These are phyloP conservation scores for Pempheris klunzingeri DNA, from an alignment of 2,797 vertebrate genomes.

Conservation along the genomic window DNA sequence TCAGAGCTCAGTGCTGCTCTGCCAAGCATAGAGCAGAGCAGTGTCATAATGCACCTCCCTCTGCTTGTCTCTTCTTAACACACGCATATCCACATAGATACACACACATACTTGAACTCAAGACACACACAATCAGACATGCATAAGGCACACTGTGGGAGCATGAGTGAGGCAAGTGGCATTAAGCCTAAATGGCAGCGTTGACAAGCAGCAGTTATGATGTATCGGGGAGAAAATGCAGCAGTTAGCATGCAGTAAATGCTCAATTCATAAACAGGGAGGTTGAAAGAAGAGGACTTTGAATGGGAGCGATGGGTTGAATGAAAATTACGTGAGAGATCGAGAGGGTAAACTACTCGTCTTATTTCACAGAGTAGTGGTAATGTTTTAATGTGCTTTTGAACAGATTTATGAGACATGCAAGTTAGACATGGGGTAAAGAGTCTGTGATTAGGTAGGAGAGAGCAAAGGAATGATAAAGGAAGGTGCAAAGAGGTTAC, in stretches of 20 bases:
- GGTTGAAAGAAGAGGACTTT: not conserved
- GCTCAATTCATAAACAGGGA: constrained; percentile 31
- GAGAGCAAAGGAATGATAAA: constrained; percentile 8
- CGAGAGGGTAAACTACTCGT: not conserved
- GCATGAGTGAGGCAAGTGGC: constrained; percentile 43
- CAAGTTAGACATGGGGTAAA: not conserved
- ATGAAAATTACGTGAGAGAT: constrained; percentile 15
- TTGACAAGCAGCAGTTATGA: constrained; percentile 58
- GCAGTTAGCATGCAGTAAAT: constrained; percentile 49
- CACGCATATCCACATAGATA: not conserved
- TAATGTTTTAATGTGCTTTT: constrained; percentile 21
- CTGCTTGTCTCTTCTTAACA: constrained; percentile 24
- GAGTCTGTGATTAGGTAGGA: constrained; percentile 3
- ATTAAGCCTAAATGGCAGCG: constrained; percentile 63
- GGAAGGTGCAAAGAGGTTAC: constrained; percentile 9
- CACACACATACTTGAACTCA: constrained; percentile 18
- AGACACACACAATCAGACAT: constrained; percentile 53
- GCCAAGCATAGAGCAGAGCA: constrained; percentile 29
- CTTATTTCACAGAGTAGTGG: not conserved
- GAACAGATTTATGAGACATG: constrained; percentile 6
- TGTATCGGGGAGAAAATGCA: constrained; percentile 35
- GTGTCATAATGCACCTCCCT: constrained; percentile 28
- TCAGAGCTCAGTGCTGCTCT: constrained; percentile 6
- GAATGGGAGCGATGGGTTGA: not conserved
- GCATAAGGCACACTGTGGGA: constrained; percentile 37